These are phyloP conservation scores for Anolis sagrei DNA, from an alignment of 2,113 vertebrate species.

Conservation along the genomic window DNA sequence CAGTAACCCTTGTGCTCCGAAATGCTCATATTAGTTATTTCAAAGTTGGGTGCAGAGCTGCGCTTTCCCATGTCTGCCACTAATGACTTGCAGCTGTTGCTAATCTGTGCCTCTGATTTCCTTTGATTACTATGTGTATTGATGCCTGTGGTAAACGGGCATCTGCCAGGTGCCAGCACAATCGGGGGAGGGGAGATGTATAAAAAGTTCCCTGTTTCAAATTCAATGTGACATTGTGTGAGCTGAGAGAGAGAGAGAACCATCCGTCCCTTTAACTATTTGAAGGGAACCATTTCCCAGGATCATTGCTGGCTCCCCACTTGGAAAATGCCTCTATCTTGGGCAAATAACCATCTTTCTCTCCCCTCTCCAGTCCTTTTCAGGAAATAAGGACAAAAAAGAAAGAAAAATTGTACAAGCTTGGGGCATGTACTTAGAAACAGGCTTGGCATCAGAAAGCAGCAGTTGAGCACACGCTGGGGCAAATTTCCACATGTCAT, in stretches of 20 bases:
- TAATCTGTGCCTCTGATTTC: conserved; percentile 87
- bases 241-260: conserved; percentile 52
- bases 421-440: accelerated
- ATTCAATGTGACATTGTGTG: conserved; percentile 88
- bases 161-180: conserved; percentile 89
- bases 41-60: conserved; percentile 82
- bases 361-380: background rate
- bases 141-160: conserved; percentile 87
- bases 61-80: conserved; percentile 86
- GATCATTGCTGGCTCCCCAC: conserved; percentile 74
- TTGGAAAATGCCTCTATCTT: conserved; percentile 64
- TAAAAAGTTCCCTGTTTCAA: conserved; percentile 88
- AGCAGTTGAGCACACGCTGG: background rate
- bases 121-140: conserved; percentile 88
- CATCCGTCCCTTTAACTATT: conserved; percentile 77
- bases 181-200: conserved; percentile 75
- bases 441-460: no score
- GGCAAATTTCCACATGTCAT: background rate
- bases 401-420: conserved; percentile 15
- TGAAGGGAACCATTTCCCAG: conserved; percentile 78
- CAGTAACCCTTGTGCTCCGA: conserved; percentile 79
- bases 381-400: conserved; percentile 35
- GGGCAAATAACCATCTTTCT: background rate
- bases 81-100: conserved; percentile 89
- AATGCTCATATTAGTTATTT: conserved; percentile 81